Percentiles rank a stretch among this genome's conserved stretches.
Evolutionary conservation across 2,888 invertebrate genomes (phyloP).

Genomic region (Embidobia sp.): DNA sequence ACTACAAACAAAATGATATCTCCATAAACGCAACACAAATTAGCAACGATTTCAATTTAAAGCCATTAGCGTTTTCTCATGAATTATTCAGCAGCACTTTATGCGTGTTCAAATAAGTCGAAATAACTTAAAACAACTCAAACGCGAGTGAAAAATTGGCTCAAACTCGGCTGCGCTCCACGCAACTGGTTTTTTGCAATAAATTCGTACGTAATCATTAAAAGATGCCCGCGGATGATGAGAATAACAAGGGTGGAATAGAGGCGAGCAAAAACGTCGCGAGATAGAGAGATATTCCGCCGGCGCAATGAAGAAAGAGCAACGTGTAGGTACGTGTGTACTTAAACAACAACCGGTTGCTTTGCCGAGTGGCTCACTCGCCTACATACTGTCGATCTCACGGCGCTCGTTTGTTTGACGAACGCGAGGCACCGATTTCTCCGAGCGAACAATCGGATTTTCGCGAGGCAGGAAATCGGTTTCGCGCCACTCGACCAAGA

Average conservation of each 20-base stretch:
- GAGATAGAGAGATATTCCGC: slow-evolving; percentile 58
- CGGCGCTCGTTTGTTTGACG: slow-evolving; percentile 46
- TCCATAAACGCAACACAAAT: too few species aligned
- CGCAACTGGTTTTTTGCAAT: neutral
- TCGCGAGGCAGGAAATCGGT: slow-evolving; percentile 26
- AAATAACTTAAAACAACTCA: too few species aligned
- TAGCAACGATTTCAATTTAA: too few species aligned
- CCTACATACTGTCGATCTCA: slow-evolving; percentile 59
- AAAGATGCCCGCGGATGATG: slow-evolving; percentile 16
- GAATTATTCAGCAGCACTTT: too few species aligned
- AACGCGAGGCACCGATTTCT: slow-evolving; percentile 47
- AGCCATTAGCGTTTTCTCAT: too few species aligned
- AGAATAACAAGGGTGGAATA: slow-evolving; percentile 32
- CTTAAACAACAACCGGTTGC: slow-evolving; percentile 63
- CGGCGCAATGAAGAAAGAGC: slow-evolving; percentile 55
- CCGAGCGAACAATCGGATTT: slow-evolving; percentile 23
- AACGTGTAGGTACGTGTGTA: slow-evolving; percentile 49
- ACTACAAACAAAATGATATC: too few species aligned
- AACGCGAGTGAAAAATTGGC: neutral
- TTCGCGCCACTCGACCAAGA: slow-evolving; percentile 17
- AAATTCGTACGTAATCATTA: slow-evolving; percentile 8
- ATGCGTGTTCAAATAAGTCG: too few species aligned
- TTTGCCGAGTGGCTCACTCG: slow-evolving; percentile 62
- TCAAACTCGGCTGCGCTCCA: neutral
- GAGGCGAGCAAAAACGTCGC: slow-evolving; percentile 36